Evolutionary conservation across 2,797 vertebrate species (phyloP).

Genomic region (Triplophysa bombifrons): DNA sequence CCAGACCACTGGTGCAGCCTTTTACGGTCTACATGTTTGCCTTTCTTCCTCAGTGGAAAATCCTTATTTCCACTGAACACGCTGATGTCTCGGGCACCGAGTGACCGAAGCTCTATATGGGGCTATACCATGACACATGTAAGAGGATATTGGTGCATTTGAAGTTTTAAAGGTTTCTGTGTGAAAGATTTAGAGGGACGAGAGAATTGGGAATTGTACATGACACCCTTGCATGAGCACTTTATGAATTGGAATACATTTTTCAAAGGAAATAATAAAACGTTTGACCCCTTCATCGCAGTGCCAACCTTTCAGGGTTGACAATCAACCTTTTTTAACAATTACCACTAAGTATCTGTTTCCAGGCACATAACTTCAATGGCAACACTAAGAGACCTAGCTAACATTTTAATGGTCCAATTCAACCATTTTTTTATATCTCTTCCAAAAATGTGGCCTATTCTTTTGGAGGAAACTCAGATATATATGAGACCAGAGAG

Average conservation of each 20-base stretch:
- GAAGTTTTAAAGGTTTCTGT: slow-evolving; percentile 84
- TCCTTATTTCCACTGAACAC: slow-evolving; percentile 65
- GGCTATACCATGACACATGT: slow-evolving; percentile 75
- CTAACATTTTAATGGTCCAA: slow-evolving; percentile 68
- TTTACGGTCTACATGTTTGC: slow-evolving; percentile 69
- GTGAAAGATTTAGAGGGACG: slow-evolving; percentile 78
- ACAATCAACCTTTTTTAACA: slow-evolving; percentile 67
- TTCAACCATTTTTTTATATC: slow-evolving; percentile 69
- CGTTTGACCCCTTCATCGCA: slow-evolving; percentile 42
- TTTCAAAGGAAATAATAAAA: slow-evolving; percentile 81
- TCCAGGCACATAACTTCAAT: slow-evolving; percentile 56
- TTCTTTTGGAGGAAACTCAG: slow-evolving; percentile 67
- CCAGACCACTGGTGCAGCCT: slow-evolving; percentile 68
- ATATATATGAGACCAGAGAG: slow-evolving; percentile 67
- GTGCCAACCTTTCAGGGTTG: slow-evolving; percentile 68
- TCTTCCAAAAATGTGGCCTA: slow-evolving; percentile 69
- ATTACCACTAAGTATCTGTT: slow-evolving; percentile 66
- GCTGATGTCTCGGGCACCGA: slow-evolving; percentile 60
- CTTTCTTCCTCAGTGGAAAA: slow-evolving; percentile 67
- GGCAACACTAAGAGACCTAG: slow-evolving; percentile 57
- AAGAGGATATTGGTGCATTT: slow-evolving; percentile 80
- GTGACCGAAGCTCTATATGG: slow-evolving; percentile 68
- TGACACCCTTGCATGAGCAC: slow-evolving; percentile 70
- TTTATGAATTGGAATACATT: slow-evolving; percentile 73
- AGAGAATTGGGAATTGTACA: slow-evolving; percentile 68